Evolutionary conservation across 2,113 vertebrate species (phyloP).

Genomic region (Campylorhamphus procurvoides): DNA sequence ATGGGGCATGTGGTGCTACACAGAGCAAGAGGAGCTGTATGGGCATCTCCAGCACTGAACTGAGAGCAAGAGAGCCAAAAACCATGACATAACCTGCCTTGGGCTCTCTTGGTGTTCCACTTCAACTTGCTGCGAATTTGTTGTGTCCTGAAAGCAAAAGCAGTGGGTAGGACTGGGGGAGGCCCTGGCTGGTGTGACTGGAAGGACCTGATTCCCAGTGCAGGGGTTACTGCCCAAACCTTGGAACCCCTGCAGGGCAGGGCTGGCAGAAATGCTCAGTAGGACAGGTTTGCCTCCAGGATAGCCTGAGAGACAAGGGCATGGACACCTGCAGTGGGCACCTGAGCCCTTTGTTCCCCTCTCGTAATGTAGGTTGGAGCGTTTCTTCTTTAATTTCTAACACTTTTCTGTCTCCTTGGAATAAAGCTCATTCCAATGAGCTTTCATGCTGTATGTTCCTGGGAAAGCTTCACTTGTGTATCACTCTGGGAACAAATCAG

Average conservation of each 20-base stretch:
- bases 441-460: too few species aligned
- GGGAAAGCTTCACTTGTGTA: too few species aligned
- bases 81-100: neutral
- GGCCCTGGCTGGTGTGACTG: neutral
- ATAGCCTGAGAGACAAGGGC: too few species aligned
- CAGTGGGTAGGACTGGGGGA: neutral
- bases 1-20: accelerated
- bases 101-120: neutral
- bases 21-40: accelerated
- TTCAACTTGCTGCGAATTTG: neutral
- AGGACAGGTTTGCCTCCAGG: neutral
- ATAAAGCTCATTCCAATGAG: too few species aligned
- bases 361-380: too few species aligned
- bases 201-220: neutral
- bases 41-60: neutral
- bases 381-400: too few species aligned
- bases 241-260: neutral
- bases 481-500: too few species aligned
- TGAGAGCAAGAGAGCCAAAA: neutral
- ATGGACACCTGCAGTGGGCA: too few species aligned
- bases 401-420: too few species aligned
- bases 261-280: neutral
- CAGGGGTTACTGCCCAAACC: neutral
- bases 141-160: neutral
- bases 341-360: too few species aligned